Conservation (phyloP, 1,140 invertebrate species). For the Psilanteris sp. region DNA sequence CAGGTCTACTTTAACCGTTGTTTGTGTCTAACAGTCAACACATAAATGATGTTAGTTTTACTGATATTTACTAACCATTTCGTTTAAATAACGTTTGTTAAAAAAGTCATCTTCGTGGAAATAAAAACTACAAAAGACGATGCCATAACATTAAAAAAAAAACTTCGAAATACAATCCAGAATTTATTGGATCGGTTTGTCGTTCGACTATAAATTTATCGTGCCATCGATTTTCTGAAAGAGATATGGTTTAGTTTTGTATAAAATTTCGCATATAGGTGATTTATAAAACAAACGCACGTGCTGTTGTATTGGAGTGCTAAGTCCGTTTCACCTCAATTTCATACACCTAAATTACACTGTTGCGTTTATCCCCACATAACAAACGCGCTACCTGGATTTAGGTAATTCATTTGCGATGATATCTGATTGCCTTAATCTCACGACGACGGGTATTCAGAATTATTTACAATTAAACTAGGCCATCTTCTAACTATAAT, state of each 20-base stretch:
- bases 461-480: slow-evolving; percentile 41
- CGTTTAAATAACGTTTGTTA: too few relatives aligned
- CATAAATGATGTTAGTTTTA: slow-evolving; percentile 60
- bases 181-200: slow-evolving; percentile 58
- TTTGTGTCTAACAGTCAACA: slow-evolving; percentile 60
- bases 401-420: slow-evolving; percentile 43
- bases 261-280: slow-evolving; percentile 54
- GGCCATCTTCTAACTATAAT: slow-evolving; percentile 24
- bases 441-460: slow-evolving; percentile 23
- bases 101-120: too few relatives aligned
- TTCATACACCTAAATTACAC: slow-evolving; percentile 48
- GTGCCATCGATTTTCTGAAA: slow-evolving; percentile 48
- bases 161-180: slow-evolving; percentile 38
- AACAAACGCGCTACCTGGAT: slow-evolving; percentile 35
- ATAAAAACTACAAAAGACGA: slow-evolving; percentile 52
- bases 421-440: slow-evolving; percentile 44
- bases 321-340: slow-evolving; percentile 46
- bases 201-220: slow-evolving; percentile 48
- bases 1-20: slow-evolving; percentile 67
- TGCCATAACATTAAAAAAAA: slow-evolving; percentile 45
- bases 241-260: slow-evolving; percentile 49
- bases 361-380: slow-evolving; percentile 37
- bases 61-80: too few relatives aligned
- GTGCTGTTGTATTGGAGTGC: slow-evolving; percentile 41
- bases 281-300: slow-evolving; percentile 51